Percentiles rank a stretch among this genome's conserved stretches.
Conservation (phyloP, 2,888 invertebrate species). For the Galerucella nymphaeae region DNA sequence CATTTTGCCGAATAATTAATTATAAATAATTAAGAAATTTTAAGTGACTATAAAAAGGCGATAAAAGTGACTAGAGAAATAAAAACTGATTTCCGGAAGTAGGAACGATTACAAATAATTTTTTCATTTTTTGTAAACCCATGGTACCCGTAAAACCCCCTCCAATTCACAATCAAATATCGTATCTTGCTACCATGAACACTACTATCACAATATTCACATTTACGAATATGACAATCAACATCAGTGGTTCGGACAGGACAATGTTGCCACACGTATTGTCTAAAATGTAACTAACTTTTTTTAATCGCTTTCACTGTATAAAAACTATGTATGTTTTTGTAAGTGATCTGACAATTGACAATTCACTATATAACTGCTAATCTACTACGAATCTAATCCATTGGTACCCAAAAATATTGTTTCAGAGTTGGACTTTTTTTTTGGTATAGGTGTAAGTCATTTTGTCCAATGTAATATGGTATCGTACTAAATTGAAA, state of each 20-base stretch:
- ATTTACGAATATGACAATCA: not conserved
- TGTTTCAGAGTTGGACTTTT: too few species aligned
- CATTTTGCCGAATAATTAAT: conserved; percentile 10
- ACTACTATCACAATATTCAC: not conserved
- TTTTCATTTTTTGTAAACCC: conserved; percentile 16
- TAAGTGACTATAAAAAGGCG: not conserved
- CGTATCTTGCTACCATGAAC: not conserved
- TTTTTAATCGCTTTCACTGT: too few species aligned
- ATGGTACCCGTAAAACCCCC: conserved; percentile 8
- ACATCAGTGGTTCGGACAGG: not conserved
- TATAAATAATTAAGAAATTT: not conserved
- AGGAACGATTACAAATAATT: not conserved
- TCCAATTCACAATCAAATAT: not conserved
- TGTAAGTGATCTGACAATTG: too few species aligned
- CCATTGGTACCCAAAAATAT: too few species aligned
- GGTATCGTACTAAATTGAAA: too few species aligned
- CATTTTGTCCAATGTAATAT: too few species aligned
- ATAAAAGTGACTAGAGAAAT: conserved; percentile 5
- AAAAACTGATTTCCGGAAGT: not conserved
- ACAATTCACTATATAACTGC: too few species aligned
- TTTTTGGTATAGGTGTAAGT: too few species aligned
- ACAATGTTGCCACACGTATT: not conserved
- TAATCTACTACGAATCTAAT: too few species aligned
- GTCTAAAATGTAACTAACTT: not conserved
- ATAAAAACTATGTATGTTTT: too few species aligned